Evolutionary conservation across 1,140 invertebrate species (phyloP), one percentile per base, ranked within the genome.

Genomic region (Zaprionus africanus): DNA sequence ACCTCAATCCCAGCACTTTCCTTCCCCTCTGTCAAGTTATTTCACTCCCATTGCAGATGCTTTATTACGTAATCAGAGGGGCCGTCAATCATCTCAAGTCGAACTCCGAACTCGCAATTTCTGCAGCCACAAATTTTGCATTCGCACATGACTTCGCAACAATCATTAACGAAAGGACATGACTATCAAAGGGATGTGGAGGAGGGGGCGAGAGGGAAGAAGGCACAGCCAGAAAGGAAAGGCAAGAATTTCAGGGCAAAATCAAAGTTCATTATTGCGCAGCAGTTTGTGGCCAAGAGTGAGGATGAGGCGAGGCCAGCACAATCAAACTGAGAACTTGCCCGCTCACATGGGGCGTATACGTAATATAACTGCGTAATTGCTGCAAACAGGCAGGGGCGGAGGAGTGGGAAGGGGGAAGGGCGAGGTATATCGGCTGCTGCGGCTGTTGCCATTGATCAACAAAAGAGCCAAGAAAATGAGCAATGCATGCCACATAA

Each of bases 361-460:
- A 74, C 73, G 83, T 69, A 79, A 82, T 82, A 84, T 84, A 73
- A 83, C 87, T 83, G 69, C 70, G 63, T 82, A 86, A 88, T 81
- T 87, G 73, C 83, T 78, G 67, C 72, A 67, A 79, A 73, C 76
- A 43, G 22, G 71, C 38, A 63, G 31, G 53, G 59, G 61, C 60
- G 19, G 38, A 36, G 36, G 11, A 26, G 17, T 3, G 38, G 15
- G 1, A 2, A 36, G 17, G 6, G 38, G 15, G 1, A 2, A 36
- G n/a, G 17, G 19, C 7, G 7, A 31, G 4, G 9, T 26, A 12
- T 17, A 38, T 59, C 36, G 36, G 19, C 22, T 13, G 41, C 24
- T 36, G 19, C 13, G 53, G 36, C 17, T 69, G 63, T 65, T 67
- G 78, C 71, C 75, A 86, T 82, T 87, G 82, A 86, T 87, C 82